Evolutionary conservation across 2,797 vertebrate genomes (phyloP).

Genomic region (Anabacerthia variegaticeps): DNA sequence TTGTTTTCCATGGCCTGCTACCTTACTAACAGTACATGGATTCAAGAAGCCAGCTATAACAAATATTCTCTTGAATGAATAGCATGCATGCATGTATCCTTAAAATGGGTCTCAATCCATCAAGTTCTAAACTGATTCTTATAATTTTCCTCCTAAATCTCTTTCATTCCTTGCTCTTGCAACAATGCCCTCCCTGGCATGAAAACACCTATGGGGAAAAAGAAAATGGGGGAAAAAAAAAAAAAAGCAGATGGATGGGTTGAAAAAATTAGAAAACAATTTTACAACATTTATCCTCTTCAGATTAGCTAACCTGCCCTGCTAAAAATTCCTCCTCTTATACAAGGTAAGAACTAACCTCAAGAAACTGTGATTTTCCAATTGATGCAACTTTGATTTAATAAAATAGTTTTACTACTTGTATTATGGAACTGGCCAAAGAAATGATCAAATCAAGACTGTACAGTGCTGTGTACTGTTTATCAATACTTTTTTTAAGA

Average conservation of each 20-base stretch:
- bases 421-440: background rate
- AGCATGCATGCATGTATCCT: background rate
- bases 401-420: background rate
- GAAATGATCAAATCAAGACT: background rate
- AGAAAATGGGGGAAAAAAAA: background rate
- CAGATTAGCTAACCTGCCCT: background rate
- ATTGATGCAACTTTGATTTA: background rate
- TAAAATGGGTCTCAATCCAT: background rate
- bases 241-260: background rate
- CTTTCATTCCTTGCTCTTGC: background rate
- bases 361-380: background rate
- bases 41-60: background rate
- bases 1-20: background rate
- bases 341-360: background rate
- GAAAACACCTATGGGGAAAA: background rate
- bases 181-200: background rate
- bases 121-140: background rate
- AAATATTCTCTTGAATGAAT: background rate
- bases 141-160: background rate
- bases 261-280: background rate
- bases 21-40: conserved; percentile 3
- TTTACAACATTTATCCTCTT: background rate
- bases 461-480: background rate
- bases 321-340: background rate
- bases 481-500: background rate